These are phyloP conservation scores for Lophius americanus DNA, from an alignment of 2,797 vertebrate genomes.

Conservation along the genomic window DNA sequence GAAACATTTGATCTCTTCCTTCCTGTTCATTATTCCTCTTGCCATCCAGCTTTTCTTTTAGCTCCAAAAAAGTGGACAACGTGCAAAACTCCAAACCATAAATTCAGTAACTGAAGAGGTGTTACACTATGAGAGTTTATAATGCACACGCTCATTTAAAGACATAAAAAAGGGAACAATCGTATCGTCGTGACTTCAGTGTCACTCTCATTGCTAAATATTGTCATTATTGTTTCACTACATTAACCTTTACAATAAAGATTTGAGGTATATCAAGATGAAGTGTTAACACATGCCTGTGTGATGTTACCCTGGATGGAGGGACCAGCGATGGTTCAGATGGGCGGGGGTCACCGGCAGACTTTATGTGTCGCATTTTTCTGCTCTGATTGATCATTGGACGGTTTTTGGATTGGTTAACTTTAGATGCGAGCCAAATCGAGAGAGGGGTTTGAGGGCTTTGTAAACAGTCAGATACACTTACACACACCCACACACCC, in stretches of 20 bases:
- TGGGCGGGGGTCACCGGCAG: conserved; percentile 40
- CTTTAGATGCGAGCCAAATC: conserved; percentile 49
- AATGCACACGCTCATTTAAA: conserved; percentile 46
- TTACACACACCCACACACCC: conserved; percentile 67
- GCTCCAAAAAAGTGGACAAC: conserved; percentile 50
- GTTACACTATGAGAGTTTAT: conserved; percentile 43
- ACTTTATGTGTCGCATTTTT: conserved; percentile 20
- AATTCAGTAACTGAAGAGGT: conserved; percentile 55
- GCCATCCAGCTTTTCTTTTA: conserved; percentile 1
- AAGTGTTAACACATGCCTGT: conserved; percentile 94
- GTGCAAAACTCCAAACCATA: conserved; percentile 75
- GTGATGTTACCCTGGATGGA: conserved; percentile 70
- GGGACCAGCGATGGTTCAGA: conserved; percentile 82
- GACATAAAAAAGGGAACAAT: conserved; percentile 84
- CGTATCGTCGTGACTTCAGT: conserved; percentile 77
- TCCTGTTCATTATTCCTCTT: background rate
- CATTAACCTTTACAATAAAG: conserved; percentile 97
- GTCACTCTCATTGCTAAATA: conserved; percentile 78
- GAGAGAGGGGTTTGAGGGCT: conserved; percentile 36
- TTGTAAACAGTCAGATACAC: conserved; percentile 69
- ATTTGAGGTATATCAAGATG: conserved; percentile 99
- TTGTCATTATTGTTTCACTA: conserved; percentile 86
- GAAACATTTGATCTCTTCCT: background rate
- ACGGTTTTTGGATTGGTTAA: conserved; percentile 27
- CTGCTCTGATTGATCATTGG: conserved; percentile 41